A percentile compares a stretch with the other conserved stretches of the same genome.
phyloP scores from a whole-genome alignment of 2,797 vertebrate species.

The Acipenser oxyrinchus region DNA sequence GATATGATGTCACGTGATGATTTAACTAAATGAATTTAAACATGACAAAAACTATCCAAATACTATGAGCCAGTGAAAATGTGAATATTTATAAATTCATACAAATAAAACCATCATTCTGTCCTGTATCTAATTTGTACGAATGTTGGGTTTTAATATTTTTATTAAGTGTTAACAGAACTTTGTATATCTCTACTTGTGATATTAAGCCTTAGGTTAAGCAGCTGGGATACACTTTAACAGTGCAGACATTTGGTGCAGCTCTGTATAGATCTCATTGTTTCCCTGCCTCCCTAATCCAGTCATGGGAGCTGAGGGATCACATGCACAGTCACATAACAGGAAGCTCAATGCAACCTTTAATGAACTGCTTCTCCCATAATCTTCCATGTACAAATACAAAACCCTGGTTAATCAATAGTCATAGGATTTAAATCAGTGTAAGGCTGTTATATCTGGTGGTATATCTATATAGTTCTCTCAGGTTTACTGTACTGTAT shows the following conservation, averaged over 20 bases:
- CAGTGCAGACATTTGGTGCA: conserved; percentile 21
- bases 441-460: too few species aligned
- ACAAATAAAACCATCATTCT: background rate
- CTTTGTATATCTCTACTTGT: background rate
- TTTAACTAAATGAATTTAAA: too few species aligned
- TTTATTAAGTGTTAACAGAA: background rate
- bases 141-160: background rate
- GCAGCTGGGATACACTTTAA: conserved; percentile 23
- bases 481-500: background rate
- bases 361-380: background rate
- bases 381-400: background rate
- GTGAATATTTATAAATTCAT: background rate
- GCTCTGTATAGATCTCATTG: conserved; percentile 33
- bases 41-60: background rate
- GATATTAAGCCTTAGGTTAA: background rate
- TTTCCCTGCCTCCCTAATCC: conserved; percentile 22
- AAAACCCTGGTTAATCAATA: background rate
- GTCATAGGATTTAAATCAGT: background rate
- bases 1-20: too few species aligned
- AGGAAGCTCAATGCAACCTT: background rate
- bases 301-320: conserved; percentile 31
- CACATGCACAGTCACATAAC: conserved; percentile 23
- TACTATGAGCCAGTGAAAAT: background rate
- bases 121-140: background rate
- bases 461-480: too few species aligned